Base-by-base conservation (phyloP, 2,113 vertebrate genomes). In the Ammodytes dubius region DNA sequence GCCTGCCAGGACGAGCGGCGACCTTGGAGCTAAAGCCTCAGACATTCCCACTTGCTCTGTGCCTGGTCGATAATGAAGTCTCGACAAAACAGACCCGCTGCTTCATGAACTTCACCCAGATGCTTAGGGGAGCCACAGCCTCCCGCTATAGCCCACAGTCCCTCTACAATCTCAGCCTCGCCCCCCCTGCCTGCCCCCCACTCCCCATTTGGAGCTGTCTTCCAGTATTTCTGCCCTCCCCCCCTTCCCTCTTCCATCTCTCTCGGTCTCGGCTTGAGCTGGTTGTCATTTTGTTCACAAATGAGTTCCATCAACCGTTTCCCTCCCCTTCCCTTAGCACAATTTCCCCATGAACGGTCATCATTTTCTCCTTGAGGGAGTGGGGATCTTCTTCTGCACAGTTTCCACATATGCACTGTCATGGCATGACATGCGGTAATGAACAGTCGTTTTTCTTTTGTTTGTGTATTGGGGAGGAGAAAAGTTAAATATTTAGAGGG, bases 71-170 rank as follows among this genome's bases (percentile, higher is more conserved):
- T 81, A 82, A 82, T 52, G 50, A 73, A 85, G 84, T 86, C 83
- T 58, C 88, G 64, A 40, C 42, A 59, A 86, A 67, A 70, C 78
- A 74, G 65, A 88, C 59, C 42, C 76, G 8, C 47, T 6, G 79
- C 77, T 81, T 91, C 87, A 92, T 92, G 89, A 91, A 89, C 88
- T 83, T 89, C 81, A 73, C 82, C 88, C 90, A 93, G 87, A 93
- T 93, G 90, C 80, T 93, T 39, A 79, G 64, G 90, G 90, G 83
- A 83, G 42, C 52, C 58, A 3, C 57, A 42, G 63, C 47, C 67
- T 91, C 89, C 87, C 88, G 59, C 27, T 27, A 83, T 71, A 69
- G 84, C 81, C 77, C 85, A 45, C 43, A 76, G 85, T 89, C 90
- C 89, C 89, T 86, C 78, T 88, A 76, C 89, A 90, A 92, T 91